Evolutionary conservation across 64 coral and sea anemone genomes (phyloP).

Genomic region (Dendronephthya gigantea): DNA sequence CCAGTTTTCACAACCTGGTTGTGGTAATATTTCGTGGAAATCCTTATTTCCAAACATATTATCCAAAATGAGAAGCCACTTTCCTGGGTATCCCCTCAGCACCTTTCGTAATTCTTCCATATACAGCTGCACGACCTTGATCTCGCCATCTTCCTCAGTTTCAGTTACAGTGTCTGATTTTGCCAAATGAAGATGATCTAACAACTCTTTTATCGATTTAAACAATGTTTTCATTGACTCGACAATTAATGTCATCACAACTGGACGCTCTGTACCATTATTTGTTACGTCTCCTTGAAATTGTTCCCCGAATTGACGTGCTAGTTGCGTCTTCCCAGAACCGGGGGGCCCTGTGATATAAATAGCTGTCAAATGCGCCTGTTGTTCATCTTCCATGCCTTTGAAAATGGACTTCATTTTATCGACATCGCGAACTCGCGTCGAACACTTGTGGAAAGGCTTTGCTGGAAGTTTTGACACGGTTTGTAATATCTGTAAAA

Average conservation of each 20-base stretch:
- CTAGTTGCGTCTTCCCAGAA: not conserved
- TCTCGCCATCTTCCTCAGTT: no score
- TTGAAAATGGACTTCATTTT: not conserved
- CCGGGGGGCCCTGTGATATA: not conserved
- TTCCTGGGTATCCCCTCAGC: not conserved
- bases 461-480: not conserved
- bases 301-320: not conserved
- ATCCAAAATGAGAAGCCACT: not conserved
- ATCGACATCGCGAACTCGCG: not conserved
- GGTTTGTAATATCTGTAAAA: not conserved
- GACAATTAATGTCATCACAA: not conserved
- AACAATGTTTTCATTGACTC: not conserved
- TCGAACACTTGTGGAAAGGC: not conserved
- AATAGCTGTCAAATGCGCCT: not conserved
- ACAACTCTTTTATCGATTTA: not conserved
- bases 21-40: not conserved
- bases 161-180: no score
- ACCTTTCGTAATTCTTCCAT: not conserved
- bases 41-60: not conserved
- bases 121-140: no score
- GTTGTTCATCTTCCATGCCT: not conserved
- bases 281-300: not conserved
- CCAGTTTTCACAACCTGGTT: not conserved
- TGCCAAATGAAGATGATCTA: not conserved
- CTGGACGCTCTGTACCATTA: not conserved